Percentiles rank a stretch among this genome's conserved stretches.
These are phyloP conservation scores for Neoaliturus tenellus DNA, from an alignment of 2,888 invertebrate species.

Conservation along the genomic window DNA sequence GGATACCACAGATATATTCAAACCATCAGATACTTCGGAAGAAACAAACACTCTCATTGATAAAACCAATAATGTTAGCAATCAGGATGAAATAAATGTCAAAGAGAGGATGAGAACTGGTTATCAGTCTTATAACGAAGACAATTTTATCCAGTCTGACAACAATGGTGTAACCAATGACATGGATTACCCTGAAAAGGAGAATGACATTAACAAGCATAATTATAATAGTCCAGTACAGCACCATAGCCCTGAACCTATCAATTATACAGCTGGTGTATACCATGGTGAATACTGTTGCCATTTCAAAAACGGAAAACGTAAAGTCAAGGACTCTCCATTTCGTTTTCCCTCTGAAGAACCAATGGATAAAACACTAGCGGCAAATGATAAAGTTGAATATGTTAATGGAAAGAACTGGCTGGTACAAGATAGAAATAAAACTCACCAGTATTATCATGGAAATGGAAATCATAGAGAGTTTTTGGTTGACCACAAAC, in stretches of 20 bases:
- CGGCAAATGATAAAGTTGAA: background rate
- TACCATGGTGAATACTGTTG: conserved; percentile 4
- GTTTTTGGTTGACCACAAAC: background rate
- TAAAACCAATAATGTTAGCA: background rate
- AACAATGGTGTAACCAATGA: background rate
- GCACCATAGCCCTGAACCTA: background rate
- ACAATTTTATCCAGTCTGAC: background rate
- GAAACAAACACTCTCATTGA: conserved; percentile 3
- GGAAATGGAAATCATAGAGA: background rate
- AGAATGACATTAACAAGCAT: background rate
- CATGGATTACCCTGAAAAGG: background rate
- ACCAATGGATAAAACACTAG: background rate
- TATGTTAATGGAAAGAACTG: background rate
- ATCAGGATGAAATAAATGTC: conserved; percentile 17
- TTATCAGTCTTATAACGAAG: background rate
- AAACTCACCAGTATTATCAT: background rate
- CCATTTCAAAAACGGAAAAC: background rate
- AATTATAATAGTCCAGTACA: background rate
- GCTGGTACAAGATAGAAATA: background rate
- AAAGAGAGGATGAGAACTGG: background rate
- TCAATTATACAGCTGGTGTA: background rate
- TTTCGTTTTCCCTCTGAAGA: conserved; percentile 14
- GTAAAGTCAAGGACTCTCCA: background rate
- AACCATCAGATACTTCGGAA: background rate
- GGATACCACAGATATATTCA: background rate